phyloP scores from a whole-genome alignment of 2,113 vertebrate genomes.

The Clarias macrocephalus region DNA sequence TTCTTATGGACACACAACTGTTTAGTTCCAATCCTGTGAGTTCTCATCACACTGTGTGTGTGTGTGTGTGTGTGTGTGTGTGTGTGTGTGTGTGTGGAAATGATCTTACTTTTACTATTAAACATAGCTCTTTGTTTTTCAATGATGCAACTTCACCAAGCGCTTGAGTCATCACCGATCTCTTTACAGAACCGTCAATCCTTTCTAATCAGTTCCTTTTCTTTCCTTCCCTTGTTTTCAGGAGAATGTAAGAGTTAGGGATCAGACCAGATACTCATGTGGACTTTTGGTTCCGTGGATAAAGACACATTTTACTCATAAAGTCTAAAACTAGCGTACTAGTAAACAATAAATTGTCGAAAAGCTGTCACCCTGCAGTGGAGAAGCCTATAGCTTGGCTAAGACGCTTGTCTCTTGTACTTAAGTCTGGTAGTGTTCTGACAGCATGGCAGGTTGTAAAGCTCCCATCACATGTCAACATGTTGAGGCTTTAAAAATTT shows the following conservation, averaged over 20 bases:
- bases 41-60: too few relatives aligned
- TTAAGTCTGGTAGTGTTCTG: neutral
- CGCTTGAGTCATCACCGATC: neutral
- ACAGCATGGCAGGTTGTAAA: conserved; percentile 12
- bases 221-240: neutral
- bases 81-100: too few relatives aligned
- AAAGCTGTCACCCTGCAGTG: neutral
- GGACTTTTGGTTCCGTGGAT: neutral
- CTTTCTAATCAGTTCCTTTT: neutral
- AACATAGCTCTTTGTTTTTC: too few relatives aligned
- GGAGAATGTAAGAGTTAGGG: neutral
- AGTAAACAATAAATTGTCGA: too few relatives aligned
- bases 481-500: conserved; percentile 34
- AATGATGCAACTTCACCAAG: too few relatives aligned
- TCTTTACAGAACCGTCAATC: neutral
- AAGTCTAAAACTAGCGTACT: neutral
- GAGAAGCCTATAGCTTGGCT: conserved; percentile 4
- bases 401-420: neutral
- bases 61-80: too few relatives aligned
- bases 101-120: too few relatives aligned
- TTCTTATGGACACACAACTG: too few relatives aligned
- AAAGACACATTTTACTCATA: neutral
- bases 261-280: neutral
- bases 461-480: conserved; percentile 36
- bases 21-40: too few relatives aligned